Conservation (phyloP, 2,888 invertebrate species). For the Drosophila kokeensis region DNA sequence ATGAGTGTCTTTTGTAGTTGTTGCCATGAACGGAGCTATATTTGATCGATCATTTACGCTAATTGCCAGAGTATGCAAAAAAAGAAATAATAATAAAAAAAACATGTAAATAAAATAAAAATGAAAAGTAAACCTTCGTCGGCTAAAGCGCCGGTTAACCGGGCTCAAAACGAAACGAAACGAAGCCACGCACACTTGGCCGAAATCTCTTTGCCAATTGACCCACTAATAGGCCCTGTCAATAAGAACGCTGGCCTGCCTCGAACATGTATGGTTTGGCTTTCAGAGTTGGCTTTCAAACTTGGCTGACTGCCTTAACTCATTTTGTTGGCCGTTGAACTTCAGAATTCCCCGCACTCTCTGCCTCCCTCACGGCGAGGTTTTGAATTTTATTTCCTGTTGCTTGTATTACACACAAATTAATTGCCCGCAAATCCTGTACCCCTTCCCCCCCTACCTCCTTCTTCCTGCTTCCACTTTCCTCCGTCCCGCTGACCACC, state of each 20-base stretch:
- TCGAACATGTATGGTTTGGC: conserved; percentile 48
- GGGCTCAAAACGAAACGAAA: conserved; percentile 7
- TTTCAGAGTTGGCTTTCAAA: conserved; percentile 9
- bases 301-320: conserved; percentile 9
- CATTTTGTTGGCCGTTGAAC: conserved; percentile 68
- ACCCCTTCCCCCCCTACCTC: conserved; percentile 19
- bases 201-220: conserved; percentile 64
- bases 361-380: conserved; percentile 1
- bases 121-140: conserved; percentile 45
- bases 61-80: conserved; percentile 73
- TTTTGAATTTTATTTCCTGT: conserved; percentile 63
- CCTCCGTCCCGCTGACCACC: conserved; percentile 23
- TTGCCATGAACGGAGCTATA: conserved; percentile 46
- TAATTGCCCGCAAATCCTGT: conserved; percentile 85
- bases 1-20: conserved; percentile 44
- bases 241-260: conserved; percentile 55
- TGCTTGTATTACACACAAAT: conserved; percentile 72
- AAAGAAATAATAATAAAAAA: conserved; percentile 1
- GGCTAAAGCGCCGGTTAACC: conserved; percentile 17
- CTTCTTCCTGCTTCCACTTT: neutral
- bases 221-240: conserved; percentile 79
- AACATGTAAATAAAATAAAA: conserved; percentile 49
- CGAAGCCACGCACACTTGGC: conserved; percentile 52
- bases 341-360: conserved; percentile 7
- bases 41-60: conserved; percentile 72